Base-by-base conservation (phyloP, 2,888 invertebrate species). In the Drosophila flavopinicola region DNA sequence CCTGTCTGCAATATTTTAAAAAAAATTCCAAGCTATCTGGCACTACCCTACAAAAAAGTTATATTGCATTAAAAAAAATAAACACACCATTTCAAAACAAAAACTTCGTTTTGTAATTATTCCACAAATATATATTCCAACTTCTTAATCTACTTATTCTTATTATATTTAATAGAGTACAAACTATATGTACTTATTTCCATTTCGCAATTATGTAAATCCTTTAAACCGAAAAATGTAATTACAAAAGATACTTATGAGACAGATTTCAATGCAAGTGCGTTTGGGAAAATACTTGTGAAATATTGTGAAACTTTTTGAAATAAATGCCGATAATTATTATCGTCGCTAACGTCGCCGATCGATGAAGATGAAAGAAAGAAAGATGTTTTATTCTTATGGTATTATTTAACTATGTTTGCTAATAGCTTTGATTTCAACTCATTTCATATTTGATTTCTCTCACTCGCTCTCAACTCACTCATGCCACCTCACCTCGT, bases 221-320 rank as follows among this genome's bases (percentile, higher is more conserved):
- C 48, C 39, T 66, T 53, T 56, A 60, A 80, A 42, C 61, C 64
- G n/a, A 23, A 72, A 82, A 64, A 59, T 56, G 42, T 68, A 66
- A 87, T 88, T 88, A 89, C 89, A 89, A 90, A 90, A 89, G 89
- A 89, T 89, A 89, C 89, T 89, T 89, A 89, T 88, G 90, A 89
- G 89, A 89, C 90, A 89, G 90, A 90, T 89, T 89, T 89, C 89
- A 90, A 90, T 89, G 75, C 89, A 89, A 89, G 90, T 85, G 79
- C 76, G 80, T 78, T 90, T 89, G 89, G 89, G 88, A 89, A 88
- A 87, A 84, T 84, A 89, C 89, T 88, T 88, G 89, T 88, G 90
- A 86, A 73, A 67, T 71, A 63, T 42, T 59, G 11, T 58, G 27
- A 59, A 58, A 32, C 29, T 57, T 56, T 51, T 51, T 51, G 17